Evolutionary conservation across 2,797 vertebrate genomes (phyloP), one percentile per base, ranked within the genome.

Genomic region (Cirrhinus molitorella): DNA sequence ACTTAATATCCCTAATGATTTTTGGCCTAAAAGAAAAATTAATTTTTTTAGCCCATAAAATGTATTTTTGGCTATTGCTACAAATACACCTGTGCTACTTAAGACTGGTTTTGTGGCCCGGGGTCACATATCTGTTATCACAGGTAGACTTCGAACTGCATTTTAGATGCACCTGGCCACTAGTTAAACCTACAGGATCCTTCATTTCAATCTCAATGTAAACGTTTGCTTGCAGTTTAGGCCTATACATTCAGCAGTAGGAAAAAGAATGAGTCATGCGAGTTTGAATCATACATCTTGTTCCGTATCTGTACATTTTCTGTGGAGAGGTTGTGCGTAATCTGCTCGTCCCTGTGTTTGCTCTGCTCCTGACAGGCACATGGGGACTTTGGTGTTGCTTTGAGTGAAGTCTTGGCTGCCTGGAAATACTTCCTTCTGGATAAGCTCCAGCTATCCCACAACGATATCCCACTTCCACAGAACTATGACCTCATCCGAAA

Each of bases 391-490:
- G 88, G 90, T 81, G 96, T 96, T 80, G 92, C 90, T 71, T 95
- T 98, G 88, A 98, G 97, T 89, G 96, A 98, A 88, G 93, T 98
- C 28, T 89, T 99, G 89, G 87, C 96, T 92, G 93, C 90, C 23
- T 99, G 98, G 98, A 97, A 96, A 87, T 93, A 95, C 85, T 94
- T 99, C 80, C 89, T 99, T 88, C 90, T 92, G 88, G 96, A 97
- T 88, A 99, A 97, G 90, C 92, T 99, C 90, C 93, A 95, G 88
- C 93, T 98, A 90, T 89, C 90, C 3, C 75, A 88, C 67, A 91
- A 95, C 81, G 88, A 87, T 85, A 90, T 85, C 88, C 89, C 90
- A 87, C 87, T 90, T 85, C 92, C 93, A 85, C 94, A 96, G 89
- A 95, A 95, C 90, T 97, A 96, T 91, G 91, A 93, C 76, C 92